Evolutionary conservation across 2,888 invertebrate species (phyloP), one percentile per base, ranked within the genome.

Genomic region (Lithodes maja): DNA sequence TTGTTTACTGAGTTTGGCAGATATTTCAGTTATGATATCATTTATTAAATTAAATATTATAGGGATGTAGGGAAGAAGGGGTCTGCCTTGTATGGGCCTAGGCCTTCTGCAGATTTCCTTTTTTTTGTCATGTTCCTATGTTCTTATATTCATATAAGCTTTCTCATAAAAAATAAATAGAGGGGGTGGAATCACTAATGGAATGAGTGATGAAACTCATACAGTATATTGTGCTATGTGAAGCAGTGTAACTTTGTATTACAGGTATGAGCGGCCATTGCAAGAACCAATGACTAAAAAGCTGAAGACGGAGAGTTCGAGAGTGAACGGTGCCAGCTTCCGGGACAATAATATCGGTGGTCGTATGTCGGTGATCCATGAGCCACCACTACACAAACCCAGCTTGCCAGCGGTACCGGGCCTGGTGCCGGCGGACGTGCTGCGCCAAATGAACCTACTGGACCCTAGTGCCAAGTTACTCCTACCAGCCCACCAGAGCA

Each of bases 401-500:
- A 49, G 68, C 55, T 17, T 88, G n/a, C 90, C 88, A 3, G 83
- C 91, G 17, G 91, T 91, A 55, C 91, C 91, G 61, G 91, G 90
- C 54, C 83, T 91, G 3, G 90, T 91, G 15, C 81, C 91, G 49
- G 91, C 91, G 0, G 91, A 91, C 85, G 71, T 91, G 7, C 61
- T 91, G 33, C 78, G 91, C 69, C 90, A 90, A 33, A 91, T 91
- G 91, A 89, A 90, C 69, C 69, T 90, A 3, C 74, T 90, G 33
- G 91, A 91, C 53, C 54, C 86, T 2, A 89, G 84, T 50, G 86
- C 90, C 49, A 90, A 90, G 71, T 71, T 90, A 7, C 87, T 91
- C n/a, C 83, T 91, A 33, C 91, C 91, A 53, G 91, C 91, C 50
- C 91, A 91, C 85, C 91, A 91, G 83, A 89, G 89, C 69, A 91